Conservation (phyloP, 2,113 vertebrate species). For the Tympanuchus pallidicinctus region DNA sequence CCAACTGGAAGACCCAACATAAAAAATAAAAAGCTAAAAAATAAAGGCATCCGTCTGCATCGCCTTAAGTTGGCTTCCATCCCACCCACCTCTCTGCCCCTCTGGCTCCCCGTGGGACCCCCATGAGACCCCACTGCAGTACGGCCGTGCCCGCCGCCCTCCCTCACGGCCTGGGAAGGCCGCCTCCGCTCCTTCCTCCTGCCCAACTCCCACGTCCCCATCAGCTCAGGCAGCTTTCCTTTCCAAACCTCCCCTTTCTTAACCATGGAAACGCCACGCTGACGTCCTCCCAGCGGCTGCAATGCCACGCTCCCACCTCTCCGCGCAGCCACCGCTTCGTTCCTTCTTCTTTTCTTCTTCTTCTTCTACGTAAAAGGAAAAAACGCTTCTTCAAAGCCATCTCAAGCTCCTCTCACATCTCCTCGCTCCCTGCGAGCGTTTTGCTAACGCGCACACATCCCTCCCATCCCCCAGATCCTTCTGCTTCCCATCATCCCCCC, state of each 20-base stretch:
- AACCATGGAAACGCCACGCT: too few relatives aligned
- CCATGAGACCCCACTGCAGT: too few relatives aligned
- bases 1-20: conserved; percentile 77
- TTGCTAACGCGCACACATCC: conserved; percentile 34
- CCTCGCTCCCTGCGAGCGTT: conserved; percentile 50
- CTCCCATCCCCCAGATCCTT: neutral
- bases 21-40: conserved; percentile 66
- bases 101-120: neutral
- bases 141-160: too few relatives aligned
- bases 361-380: neutral
- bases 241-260: neutral
- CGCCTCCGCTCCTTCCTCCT: too few relatives aligned
- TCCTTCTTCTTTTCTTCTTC: neutral
- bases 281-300: neutral
- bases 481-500: neutral
- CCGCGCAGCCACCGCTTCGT: neutral
- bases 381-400: conserved; percentile 31
- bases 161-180: too few relatives aligned
- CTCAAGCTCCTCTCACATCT: neutral
- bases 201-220: too few relatives aligned
- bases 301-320: neutral
- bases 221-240: too few relatives aligned
- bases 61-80: conserved; percentile 70
- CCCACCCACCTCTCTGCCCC: neutral
- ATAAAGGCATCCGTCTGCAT: conserved; percentile 82